Percentiles rank a stretch among this genome's conserved stretches.
These are phyloP conservation scores for Beris morrisii DNA, from an alignment of 2,888 invertebrate genomes.

Conservation along the genomic window DNA sequence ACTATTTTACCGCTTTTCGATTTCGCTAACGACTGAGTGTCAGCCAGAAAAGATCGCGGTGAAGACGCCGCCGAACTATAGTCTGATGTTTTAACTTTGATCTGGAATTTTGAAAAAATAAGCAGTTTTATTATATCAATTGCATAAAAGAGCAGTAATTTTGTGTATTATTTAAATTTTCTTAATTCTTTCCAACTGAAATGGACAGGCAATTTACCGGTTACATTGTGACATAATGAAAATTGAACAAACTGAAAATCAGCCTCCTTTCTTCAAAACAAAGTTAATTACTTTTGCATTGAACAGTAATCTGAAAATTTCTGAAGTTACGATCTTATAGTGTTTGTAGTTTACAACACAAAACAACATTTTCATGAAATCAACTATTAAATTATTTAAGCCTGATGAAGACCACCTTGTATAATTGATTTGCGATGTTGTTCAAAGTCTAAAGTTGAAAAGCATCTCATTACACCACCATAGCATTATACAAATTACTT, in stretches of 20 bases:
- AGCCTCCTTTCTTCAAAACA: too few relatives aligned
- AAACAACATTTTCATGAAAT: too few relatives aligned
- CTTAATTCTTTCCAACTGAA: not conserved
- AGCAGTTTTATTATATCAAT: not conserved
- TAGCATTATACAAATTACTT: too few relatives aligned
- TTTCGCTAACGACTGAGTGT: constrained; percentile 7
- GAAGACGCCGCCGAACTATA: constrained; percentile 46
- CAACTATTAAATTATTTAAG: too few relatives aligned
- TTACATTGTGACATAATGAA: not conserved
- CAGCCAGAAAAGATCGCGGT: constrained; percentile 37
- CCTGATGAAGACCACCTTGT: too few relatives aligned
- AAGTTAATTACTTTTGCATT: too few relatives aligned
- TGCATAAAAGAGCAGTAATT: not conserved
- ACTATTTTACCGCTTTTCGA: constrained; percentile 58
- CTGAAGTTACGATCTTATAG: too few relatives aligned
- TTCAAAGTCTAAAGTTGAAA: too few relatives aligned
- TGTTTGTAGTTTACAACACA: too few relatives aligned
- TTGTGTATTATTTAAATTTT: constrained; percentile 4
- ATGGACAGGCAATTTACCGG: constrained; percentile 11
- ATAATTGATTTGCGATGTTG: too few relatives aligned
- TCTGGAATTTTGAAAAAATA: constrained; percentile 39
- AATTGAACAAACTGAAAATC: not conserved
- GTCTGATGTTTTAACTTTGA: constrained; percentile 49
- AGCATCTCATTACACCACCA: too few relatives aligned
- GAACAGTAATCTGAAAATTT: too few relatives aligned